Evolutionary conservation across 2,113 vertebrate species (phyloP).

Genomic region (Saimiri boliviensis): DNA sequence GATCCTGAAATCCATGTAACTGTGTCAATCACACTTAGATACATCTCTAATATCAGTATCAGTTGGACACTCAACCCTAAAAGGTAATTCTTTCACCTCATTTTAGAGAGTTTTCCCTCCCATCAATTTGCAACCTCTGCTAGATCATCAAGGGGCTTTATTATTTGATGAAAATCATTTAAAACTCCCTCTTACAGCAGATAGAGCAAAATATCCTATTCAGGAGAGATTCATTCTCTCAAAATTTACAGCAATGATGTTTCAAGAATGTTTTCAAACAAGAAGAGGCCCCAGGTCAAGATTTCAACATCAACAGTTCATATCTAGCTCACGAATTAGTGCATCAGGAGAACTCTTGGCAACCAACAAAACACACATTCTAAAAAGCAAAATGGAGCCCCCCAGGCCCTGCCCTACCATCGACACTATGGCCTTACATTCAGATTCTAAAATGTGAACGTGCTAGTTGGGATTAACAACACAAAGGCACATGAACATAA

Average conservation of each 20-base stretch:
- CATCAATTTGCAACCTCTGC: background rate
- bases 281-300: background rate
- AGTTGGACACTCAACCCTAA: background rate
- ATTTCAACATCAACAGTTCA: background rate
- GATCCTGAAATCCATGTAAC: background rate
- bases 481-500: background rate
- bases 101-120: background rate
- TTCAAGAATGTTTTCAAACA: conserved; percentile 32
- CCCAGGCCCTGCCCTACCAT: background rate
- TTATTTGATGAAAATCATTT: background rate
- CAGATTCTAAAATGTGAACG: background rate
- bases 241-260: background rate
- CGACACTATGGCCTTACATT: background rate
- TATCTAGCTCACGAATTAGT: background rate
- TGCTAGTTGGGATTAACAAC: background rate
- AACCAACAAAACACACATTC: background rate
- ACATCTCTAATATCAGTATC: background rate
- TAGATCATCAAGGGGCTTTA: background rate
- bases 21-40: background rate
- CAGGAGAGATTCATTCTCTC: background rate
- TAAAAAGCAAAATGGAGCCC: background rate
- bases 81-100: background rate
- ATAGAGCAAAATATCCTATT: background rate
- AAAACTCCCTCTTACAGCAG: background rate
- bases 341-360: background rate